Evolutionary conservation across 2,888 invertebrate species (phyloP).

Genomic region (Drymonia ruficornis): DNA sequence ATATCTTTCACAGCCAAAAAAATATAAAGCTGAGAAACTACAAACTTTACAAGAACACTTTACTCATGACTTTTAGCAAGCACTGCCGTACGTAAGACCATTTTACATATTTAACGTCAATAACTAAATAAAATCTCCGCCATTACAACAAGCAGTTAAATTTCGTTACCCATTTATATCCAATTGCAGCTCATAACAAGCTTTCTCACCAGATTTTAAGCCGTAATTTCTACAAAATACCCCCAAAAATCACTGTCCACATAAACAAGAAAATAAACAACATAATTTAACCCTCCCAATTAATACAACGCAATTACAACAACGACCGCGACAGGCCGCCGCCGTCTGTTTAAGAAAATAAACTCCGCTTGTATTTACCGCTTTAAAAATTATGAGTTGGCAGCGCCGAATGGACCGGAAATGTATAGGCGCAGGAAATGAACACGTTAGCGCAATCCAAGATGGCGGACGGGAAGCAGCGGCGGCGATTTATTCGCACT

Average conservation of each 20-base stretch:
- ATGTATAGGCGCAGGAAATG: conserved; percentile 84
- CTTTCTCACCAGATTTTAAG: neutral
- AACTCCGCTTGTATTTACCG: conserved; percentile 20
- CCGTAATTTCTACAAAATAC: conserved; percentile 3
- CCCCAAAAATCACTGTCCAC: conserved; percentile 14
- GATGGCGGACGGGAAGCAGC: conserved; percentile 70
- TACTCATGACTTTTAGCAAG: too few species aligned
- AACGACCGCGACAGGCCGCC: neutral
- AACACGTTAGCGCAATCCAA: conserved; percentile 81
- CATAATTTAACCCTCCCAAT: conserved; percentile 31
- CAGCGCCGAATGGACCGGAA: conserved; percentile 75
- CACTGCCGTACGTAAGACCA: too few species aligned
- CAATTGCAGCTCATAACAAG: too few species aligned
- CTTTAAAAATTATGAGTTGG: conserved; percentile 73
- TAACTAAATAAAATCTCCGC: too few species aligned
- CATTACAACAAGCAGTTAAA: too few species aligned
- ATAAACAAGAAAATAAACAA: conserved; percentile 33
- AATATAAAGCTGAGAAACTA: too few species aligned
- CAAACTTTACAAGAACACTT: too few species aligned
- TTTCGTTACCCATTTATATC: too few species aligned
- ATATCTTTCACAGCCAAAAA: too few species aligned
- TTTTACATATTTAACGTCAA: too few species aligned
- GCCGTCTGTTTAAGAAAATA: conserved; percentile 39
- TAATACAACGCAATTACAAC: conserved; percentile 34
- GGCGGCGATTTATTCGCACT: conserved; percentile 65